These are phyloP conservation scores for Papilio demoleus DNA, from an alignment of 2,888 invertebrate genomes.

Conservation along the genomic window DNA sequence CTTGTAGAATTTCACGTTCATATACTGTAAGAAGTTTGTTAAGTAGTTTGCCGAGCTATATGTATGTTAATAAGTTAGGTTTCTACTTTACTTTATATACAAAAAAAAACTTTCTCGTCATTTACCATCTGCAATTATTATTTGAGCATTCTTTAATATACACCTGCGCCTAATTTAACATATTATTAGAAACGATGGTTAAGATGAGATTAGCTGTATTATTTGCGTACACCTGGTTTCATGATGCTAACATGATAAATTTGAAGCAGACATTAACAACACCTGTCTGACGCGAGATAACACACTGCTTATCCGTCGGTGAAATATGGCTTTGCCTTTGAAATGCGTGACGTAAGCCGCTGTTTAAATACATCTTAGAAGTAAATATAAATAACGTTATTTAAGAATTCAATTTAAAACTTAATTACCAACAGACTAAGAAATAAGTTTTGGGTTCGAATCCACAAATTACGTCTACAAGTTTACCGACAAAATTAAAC, in stretches of 20 bases:
- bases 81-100: background rate
- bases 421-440: background rate
- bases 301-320: conserved; percentile 75
- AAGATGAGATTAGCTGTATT: conserved; percentile 27
- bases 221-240: conserved; percentile 32
- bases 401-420: background rate
- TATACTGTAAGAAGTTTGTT: background rate
- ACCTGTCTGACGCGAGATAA: conserved; percentile 78
- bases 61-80: background rate
- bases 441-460: background rate
- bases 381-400: background rate
- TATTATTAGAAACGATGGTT: conserved; percentile 16
- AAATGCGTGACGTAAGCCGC: conserved; percentile 26
- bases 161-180: background rate
- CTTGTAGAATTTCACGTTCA: background rate
- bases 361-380: conserved; percentile 13
- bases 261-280: conserved; percentile 74
- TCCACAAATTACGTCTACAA: background rate
- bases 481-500: background rate
- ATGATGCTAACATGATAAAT: conserved; percentile 60
- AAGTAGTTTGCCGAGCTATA: background rate
- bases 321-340: conserved; percentile 64
- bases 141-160: background rate
- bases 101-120: background rate
- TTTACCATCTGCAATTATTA: background rate